phyloP scores from a whole-genome alignment of 1,140 invertebrate species.

The Scaptomyza graminum region DNA sequence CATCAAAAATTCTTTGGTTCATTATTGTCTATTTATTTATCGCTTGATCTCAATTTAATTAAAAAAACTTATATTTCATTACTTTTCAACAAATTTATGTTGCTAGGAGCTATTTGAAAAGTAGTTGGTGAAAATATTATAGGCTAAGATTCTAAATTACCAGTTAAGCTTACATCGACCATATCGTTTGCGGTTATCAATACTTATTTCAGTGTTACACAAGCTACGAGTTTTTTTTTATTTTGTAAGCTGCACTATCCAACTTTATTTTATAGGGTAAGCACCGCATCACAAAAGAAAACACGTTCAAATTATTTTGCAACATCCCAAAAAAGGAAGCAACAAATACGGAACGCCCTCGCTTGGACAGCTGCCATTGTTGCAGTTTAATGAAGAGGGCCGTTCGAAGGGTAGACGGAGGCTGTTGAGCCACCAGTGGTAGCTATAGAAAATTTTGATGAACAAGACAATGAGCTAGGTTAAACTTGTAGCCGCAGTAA shows the following conservation, averaged over 20 bases:
- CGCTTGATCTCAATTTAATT: too few species aligned
- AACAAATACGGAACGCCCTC: conserved; percentile 36
- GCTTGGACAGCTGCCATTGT: conserved; percentile 23
- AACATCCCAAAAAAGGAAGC: conserved; percentile 39
- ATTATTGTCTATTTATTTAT: too few species aligned
- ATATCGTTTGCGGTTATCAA: too few species aligned
- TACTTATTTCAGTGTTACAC: neutral
- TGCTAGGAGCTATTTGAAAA: too few species aligned
- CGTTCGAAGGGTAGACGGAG: neutral
- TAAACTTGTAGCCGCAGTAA: conserved; percentile 60
- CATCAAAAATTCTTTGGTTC: too few species aligned
- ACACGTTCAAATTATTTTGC: conserved; percentile 55
- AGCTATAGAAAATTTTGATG: conserved; percentile 65
- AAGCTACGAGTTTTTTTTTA: neutral
- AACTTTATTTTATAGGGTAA: conserved; percentile 19
- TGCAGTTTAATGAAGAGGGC: conserved; percentile 5
- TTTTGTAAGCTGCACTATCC: neutral
- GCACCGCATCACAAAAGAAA: conserved; percentile 22
- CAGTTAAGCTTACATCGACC: too few species aligned
- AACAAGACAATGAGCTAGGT: conserved; percentile 77
- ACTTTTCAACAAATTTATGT: too few species aligned
- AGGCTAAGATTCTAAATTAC: too few species aligned
- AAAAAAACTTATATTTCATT: too few species aligned
- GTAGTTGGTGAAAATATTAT: too few species aligned
- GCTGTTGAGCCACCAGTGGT: conserved; percentile 37